Conservation (phyloP, 2,113 vertebrate genomes). For the Chloroceryle aenea region DNA sequence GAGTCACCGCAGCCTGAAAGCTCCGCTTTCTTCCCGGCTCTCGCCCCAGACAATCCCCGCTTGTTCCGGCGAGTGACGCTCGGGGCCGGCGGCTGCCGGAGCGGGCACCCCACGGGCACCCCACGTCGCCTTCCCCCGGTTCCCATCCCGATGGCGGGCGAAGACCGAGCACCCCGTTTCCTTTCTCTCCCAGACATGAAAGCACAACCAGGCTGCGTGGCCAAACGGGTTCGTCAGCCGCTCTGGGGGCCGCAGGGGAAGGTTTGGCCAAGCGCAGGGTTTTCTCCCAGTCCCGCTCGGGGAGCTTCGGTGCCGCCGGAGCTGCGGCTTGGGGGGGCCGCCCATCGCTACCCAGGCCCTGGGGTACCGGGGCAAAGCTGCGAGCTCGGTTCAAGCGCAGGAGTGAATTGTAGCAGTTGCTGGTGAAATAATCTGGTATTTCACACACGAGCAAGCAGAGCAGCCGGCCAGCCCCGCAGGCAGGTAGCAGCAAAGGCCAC, state of each 20-base stretch:
- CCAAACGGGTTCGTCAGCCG: not conserved
- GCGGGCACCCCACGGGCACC: not conserved
- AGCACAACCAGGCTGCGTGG: not conserved
- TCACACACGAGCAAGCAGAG: not conserved
- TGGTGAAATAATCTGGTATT: not conserved
- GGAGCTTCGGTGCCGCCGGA: rapidly evolving
- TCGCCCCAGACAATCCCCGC: not conserved
- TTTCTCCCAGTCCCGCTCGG: rapidly evolving
- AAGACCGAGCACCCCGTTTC: not conserved
- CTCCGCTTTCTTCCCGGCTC: not conserved
- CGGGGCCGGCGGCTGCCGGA: not conserved
- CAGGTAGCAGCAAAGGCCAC: too few species aligned
- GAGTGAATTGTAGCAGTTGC: not conserved
- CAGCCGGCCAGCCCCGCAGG: not conserved
- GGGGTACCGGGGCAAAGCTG: not conserved
- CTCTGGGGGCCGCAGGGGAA: not conserved
- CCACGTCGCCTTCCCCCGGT: not conserved
- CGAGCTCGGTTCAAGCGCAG: rapidly evolving
- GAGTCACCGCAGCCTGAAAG: not conserved
- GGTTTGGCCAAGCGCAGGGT: not conserved
- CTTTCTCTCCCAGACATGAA: not conserved
- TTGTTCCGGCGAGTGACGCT: not conserved
- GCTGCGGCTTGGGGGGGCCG: not conserved
- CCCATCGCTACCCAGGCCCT: rapidly evolving
- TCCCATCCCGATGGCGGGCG: not conserved